phyloP scores from a whole-genome alignment of 2,113 vertebrate species.

The Eulemur macaco region DNA sequence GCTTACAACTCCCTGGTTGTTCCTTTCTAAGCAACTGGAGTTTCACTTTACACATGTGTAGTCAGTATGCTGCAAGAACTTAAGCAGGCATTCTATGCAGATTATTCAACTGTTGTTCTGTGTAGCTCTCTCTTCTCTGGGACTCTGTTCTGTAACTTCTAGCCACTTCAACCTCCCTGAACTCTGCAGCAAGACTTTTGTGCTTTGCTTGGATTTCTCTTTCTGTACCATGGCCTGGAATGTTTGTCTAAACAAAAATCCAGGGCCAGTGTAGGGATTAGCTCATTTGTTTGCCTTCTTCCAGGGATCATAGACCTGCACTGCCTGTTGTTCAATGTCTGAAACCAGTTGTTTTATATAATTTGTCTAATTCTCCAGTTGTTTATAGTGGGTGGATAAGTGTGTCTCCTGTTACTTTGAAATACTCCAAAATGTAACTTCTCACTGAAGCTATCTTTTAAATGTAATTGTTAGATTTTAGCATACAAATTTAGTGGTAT shows the following conservation, averaged over 20 bases:
- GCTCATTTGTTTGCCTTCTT: not conserved
- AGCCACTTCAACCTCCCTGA: not conserved
- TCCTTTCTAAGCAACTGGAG: not conserved
- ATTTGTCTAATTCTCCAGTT: not conserved
- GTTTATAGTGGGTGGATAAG: not conserved
- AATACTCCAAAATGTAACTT: not conserved
- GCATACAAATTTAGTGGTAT: not conserved
- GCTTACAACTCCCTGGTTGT: not conserved
- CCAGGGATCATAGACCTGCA: not conserved
- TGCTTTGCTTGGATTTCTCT: not conserved
- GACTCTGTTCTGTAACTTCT: not conserved
- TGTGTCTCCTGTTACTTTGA: not conserved
- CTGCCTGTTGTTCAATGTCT: not conserved
- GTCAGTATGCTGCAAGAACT: not conserved
- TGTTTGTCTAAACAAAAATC: not conserved
- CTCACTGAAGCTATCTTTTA: not conserved
- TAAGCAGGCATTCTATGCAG: not conserved
- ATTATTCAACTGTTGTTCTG: not conserved
- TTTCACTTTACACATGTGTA: not conserved
- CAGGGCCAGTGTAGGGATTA: not conserved
- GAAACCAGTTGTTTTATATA: not conserved
- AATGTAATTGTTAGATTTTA: not conserved
- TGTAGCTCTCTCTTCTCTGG: not conserved
- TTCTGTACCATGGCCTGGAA: not conserved
- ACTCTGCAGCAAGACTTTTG: not conserved